Base-by-base conservation (phyloP, 2,797 vertebrate genomes). In the Carapus acus region DNA sequence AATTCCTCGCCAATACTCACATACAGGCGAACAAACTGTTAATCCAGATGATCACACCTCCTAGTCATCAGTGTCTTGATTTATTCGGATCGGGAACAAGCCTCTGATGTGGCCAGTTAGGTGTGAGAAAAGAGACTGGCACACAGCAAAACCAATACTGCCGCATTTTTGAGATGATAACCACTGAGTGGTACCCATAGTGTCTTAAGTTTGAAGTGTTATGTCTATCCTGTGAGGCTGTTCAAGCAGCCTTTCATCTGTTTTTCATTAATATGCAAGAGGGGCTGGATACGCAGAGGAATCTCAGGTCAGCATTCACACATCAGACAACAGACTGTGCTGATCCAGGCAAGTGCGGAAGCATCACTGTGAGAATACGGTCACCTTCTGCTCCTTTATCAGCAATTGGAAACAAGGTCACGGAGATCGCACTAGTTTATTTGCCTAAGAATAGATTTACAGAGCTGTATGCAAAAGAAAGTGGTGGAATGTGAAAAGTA, bases 291-390 rank as follows among this genome's bases (percentile, higher is more conserved):
- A 69, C 49, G 59, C 18, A 54, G 67, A 73, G 58, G 63, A 76
- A 73, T 76, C 71, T 60, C 57, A 54, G 80, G 80, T 85, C 83
- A 80, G 69, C 72, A 62, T 49, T 46, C 31, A 47, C 54, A 73
- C 65, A 73, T 78, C 71, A 79, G 59, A 83, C 69, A 63, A 42
- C 47, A 23, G 21, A 57, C 54, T 71, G 47, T 70, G 75, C 77
- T 82, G 74, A 80, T 78, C 57, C 63, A 23, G 37, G 70, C 71
- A 74, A 73, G 42, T 58, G 19, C 41, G 45, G 42, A 43, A 18
- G 55, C 55, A 42, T 57, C 64, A 77, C 52, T 77, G 71, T 69
- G 76, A 68, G 79, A 77, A 81, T 47, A 58, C 66, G 64, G 65
- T 62, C 79, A 77, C 65, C 73, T 74, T 49, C 45, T 67, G 56